Conservation (phyloP, 2,797 vertebrate genomes). For the Leucoraja ocellata region DNA sequence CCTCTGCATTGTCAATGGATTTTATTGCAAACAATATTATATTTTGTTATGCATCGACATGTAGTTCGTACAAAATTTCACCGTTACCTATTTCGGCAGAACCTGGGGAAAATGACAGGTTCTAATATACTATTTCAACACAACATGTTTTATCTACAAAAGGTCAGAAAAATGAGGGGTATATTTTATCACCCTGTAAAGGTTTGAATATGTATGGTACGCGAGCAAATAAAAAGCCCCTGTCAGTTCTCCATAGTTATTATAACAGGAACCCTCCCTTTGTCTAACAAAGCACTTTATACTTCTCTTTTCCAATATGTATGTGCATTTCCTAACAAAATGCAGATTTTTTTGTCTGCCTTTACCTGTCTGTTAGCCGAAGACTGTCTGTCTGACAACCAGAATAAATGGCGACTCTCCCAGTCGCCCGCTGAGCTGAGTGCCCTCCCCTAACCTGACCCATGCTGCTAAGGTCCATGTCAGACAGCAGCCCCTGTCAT, state of each 20-base stretch:
- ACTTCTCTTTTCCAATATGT: conserved; percentile 36
- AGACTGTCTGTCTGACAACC: conserved; percentile 43
- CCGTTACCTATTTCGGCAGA: background rate
- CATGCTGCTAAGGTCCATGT: conserved; percentile 75
- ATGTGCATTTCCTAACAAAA: conserved; percentile 39
- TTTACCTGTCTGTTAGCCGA: conserved; percentile 40
- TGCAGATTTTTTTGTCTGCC: conserved; percentile 40
- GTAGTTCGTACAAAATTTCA: background rate
- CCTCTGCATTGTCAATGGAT: conserved; percentile 2
- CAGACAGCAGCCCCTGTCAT: conserved; percentile 76
- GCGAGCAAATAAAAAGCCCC: background rate
- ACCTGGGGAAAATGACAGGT: background rate
- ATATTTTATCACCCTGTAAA: conserved; percentile 11
- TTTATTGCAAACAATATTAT: background rate
- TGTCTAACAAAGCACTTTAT: conserved; percentile 32
- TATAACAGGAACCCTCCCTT: conserved; percentile 38
- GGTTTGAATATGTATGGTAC: conserved; percentile 19
- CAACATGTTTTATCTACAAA: background rate
- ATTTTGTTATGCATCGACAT: background rate
- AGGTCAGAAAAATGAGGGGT: background rate
- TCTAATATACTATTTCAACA: background rate
- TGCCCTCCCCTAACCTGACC: conserved; percentile 52
- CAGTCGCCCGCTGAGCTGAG: conserved; percentile 43
- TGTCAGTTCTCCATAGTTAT: conserved; percentile 32
- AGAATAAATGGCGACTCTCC: conserved; percentile 50